Evolutionary conservation across 1,140 invertebrate species (phyloP).

Genomic region (Bombus cullumanus): DNA sequence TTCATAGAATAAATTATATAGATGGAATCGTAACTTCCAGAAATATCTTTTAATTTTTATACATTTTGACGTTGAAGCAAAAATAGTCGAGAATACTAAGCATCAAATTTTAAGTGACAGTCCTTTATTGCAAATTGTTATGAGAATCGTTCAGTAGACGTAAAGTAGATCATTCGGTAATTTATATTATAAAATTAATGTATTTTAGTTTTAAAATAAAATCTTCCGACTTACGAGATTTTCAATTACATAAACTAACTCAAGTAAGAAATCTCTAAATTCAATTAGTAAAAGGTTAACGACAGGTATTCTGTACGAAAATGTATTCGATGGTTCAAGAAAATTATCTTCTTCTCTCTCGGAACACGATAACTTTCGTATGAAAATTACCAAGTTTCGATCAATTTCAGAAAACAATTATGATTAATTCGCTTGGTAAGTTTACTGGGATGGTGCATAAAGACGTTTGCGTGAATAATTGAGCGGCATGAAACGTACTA

Average conservation of each 20-base stretch:
- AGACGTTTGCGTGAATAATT: not conserved
- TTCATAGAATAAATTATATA: not conserved
- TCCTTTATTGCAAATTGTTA: not conserved
- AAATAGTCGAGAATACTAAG: not conserved
- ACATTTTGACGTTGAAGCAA: not conserved
- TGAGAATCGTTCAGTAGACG: not conserved
- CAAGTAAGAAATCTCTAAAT: too few relatives aligned
- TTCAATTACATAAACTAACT: too few relatives aligned
- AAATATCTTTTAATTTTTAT: not conserved
- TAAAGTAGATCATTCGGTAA: too few relatives aligned
- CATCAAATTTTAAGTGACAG: not conserved
- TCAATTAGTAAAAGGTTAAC: too few relatives aligned
- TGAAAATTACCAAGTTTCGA: not conserved
- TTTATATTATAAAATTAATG: too few relatives aligned
- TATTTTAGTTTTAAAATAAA: too few relatives aligned
- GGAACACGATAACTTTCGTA: too few relatives aligned
- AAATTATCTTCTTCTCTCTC: not conserved
- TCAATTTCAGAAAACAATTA: too few relatives aligned
- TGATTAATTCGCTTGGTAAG: too few relatives aligned
- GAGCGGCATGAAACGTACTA: not conserved
- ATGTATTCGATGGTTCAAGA: too few relatives aligned
- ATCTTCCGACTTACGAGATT: too few relatives aligned
- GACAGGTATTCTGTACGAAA: not conserved
- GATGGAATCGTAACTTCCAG: not conserved
- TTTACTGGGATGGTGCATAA: not conserved